phyloP scores from a whole-genome alignment of 2,797 vertebrate species.

The Anomalospiza imberbis region DNA sequence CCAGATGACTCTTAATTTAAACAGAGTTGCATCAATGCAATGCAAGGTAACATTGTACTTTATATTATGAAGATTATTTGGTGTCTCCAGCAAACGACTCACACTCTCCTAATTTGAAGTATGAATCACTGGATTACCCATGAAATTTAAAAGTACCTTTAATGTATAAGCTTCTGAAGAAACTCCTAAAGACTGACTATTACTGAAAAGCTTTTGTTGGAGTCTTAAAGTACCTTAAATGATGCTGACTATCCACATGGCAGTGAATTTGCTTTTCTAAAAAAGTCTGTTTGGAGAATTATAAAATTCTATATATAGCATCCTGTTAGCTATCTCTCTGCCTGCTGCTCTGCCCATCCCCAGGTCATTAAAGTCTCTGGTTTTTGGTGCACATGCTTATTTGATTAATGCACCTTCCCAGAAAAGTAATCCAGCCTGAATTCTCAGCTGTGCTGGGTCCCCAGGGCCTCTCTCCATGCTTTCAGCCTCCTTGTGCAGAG shows the following conservation, averaged over 20 bases:
- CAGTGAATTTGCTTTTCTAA: not conserved
- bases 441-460: rapidly evolving
- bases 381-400: not conserved
- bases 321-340: not conserved
- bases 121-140: not conserved
- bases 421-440: not conserved
- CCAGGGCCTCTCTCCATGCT: not conserved
- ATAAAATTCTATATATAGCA: not conserved
- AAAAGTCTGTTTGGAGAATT: not conserved
- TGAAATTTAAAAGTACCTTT: not conserved
- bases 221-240: not conserved
- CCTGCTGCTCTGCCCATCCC: not conserved
- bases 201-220: not conserved
- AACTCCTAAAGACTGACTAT: not conserved
- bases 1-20: not conserved
- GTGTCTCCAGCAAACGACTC: not conserved
- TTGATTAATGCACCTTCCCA: not conserved
- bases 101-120: not conserved
- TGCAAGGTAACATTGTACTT: not conserved
- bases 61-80: not conserved
- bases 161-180: not conserved
- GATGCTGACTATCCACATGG: not conserved
- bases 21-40: not conserved
- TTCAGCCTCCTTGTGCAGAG: not conserved
- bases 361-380: not conserved